Percentiles rank a stretch among this genome's conserved stretches.
Evolutionary conservation across 2,888 invertebrate genomes (phyloP).

Genomic region (Norana najaformis): DNA sequence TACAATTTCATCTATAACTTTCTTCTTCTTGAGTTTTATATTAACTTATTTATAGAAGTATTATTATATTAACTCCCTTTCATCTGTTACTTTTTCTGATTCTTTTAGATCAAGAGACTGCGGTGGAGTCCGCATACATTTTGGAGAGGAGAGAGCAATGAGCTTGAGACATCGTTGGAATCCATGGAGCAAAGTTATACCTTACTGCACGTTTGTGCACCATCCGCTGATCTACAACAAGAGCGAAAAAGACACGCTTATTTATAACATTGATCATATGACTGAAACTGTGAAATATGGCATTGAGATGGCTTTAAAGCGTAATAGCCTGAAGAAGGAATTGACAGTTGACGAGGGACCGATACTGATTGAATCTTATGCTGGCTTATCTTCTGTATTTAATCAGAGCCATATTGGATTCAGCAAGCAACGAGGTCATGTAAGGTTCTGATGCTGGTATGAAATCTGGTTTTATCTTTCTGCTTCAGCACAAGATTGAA

Average conservation of each 20-base stretch:
- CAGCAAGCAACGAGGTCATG: constrained; percentile 82
- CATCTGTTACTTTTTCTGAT: not conserved
- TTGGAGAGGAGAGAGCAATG: constrained; percentile 70
- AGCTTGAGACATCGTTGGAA: constrained; percentile 73
- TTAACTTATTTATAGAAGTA: no score
- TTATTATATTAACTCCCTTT: no score
- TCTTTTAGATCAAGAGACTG: constrained; percentile 71
- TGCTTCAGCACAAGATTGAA: no score
- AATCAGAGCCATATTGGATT: constrained; percentile 83
- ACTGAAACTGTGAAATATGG: constrained; percentile 53
- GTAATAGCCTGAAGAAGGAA: not conserved
- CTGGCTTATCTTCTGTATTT: constrained; percentile 77
- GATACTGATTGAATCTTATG: constrained; percentile 79
- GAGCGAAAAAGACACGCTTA: constrained; percentile 58
- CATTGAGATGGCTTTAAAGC: constrained; percentile 5
- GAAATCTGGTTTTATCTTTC: not conserved
- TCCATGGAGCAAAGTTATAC: constrained; percentile 79
- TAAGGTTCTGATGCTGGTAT: constrained; percentile 66
- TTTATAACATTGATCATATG: constrained; percentile 63
- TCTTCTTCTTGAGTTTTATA: no score
- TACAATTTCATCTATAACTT: not conserved
- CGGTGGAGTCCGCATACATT: constrained; percentile 75
- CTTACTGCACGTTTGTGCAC: constrained; percentile 77
- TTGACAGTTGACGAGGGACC: constrained; percentile 50
- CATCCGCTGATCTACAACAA: constrained; percentile 70